Base-by-base conservation (phyloP, 2,888 invertebrate genomes). In the Emmelina monodactyla region DNA sequence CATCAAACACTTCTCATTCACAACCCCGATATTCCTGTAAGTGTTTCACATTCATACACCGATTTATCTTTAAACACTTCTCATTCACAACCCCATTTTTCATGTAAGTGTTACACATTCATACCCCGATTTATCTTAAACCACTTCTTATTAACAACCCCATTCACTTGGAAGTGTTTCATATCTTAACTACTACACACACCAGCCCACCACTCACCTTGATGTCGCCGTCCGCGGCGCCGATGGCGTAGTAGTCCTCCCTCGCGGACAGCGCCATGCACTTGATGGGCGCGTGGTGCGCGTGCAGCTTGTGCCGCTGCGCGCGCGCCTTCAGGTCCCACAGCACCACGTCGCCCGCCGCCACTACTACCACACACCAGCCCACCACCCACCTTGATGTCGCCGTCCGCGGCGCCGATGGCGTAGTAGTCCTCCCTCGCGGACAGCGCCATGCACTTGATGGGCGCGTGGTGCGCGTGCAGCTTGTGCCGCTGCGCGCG, bases 241-340 rank as follows among this genome's bases (percentile, higher is more conserved):
- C 99, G 33, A 97, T 94, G 13, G 94, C 95, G 75, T 97, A 97
- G 75, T 92, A 91, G 71, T 98, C 97, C 75, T 97, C 97, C 38
- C 91, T 86, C 0, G 95, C 94, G 80, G 99, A 94, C 32, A 97
- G 85, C 33, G 96, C 92, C 49, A 99, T 84, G 66, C 96, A 95
- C 80, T 96, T 96, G 53, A 99, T 91, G 38, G 96, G 89, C 47
- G 89, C 90, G 60, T 97, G 96, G 66, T 97, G 97, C 41, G 97
- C 98, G 80, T 83, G 63, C 48, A 71, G 91, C 56, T 91, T 86
- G 68, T 94, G 92, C 1, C 94, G 84, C 36, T 95, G 85, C 35
- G 88, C 87, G 48, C 97, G 87, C 66, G 95, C 91, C 40, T 97
- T 85, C 46, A 98, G 87, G 79, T 99, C 99, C 78, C 98, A 94